Evolutionary conservation across 2,797 vertebrate species (phyloP), one percentile per base, ranked within the genome.

Genomic region (Sarcoramphus papa): DNA sequence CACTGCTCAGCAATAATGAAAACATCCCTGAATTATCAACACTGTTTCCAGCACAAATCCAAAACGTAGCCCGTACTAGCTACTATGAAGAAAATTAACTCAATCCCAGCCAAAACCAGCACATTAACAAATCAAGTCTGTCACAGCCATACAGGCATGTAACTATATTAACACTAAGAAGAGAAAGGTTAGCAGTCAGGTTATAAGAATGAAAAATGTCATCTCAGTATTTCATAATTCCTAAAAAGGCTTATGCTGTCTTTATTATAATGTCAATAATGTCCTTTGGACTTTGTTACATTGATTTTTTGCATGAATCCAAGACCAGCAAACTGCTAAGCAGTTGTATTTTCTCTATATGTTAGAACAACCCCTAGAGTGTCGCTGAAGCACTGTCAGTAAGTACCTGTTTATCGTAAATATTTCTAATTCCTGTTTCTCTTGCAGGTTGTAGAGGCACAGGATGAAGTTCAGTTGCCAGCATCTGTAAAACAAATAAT

Each of bases 401-500:
- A 89, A 79, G 35, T 51, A 28, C 6, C 18, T 73, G 8, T 37
- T 82, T 60, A 53, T 91, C 2, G 2, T 70, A 48, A 68, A n/a
- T 92, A 75, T 91, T 91, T 85, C 24, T 88, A 88, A 97, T 91
- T 83, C 30, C 31, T 81, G 17, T 63, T 73, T 95, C 68, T 90
- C 31, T 97, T 87, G 43, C 95, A 98, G 98, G 95, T 96, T 2
- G 1, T 98, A 95, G 98, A 98, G 96, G 85, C 96, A 84, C 98
- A 98, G 94, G 94, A 95, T 96, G 90, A 97, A 93, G 80, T 98
- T 93, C 87, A 96, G 20, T 95, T 98, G 93, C 98, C 98, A 92
- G 87, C 97, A 79, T 67, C 97, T 90, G 74, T 98, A 80, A 98
- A 98, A 95, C 74, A 85, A 65, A 98, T 98, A 94, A 98, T 98